phyloP scores from a whole-genome alignment of 1,140 invertebrate species.

The Thaumatotibia leucotreta region DNA sequence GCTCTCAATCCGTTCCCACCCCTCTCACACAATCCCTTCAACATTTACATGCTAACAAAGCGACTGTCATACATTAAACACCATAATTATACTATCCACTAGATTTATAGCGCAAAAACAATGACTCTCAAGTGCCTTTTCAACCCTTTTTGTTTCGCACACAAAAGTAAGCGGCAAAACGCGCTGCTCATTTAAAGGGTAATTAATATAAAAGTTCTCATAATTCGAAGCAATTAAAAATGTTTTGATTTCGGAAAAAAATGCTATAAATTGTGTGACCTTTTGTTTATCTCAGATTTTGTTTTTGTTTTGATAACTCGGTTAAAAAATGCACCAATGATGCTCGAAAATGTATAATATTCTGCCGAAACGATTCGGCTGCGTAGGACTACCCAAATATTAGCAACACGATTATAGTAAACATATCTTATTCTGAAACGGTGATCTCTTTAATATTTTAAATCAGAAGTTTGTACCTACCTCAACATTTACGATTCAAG shows the following conservation, averaged over 20 bases:
- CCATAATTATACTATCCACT: slow-evolving; percentile 66
- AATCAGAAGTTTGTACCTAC: too few relatives aligned
- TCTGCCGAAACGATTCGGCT: too few relatives aligned
- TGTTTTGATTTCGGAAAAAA: slow-evolving; percentile 35
- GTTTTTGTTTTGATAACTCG: slow-evolving; percentile 1
- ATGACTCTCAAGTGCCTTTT: slow-evolving; percentile 40
- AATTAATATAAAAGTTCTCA: slow-evolving; percentile 70
- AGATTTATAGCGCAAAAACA: slow-evolving; percentile 73
- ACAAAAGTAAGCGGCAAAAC: slow-evolving; percentile 37
- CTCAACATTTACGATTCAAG: too few relatives aligned
- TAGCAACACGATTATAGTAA: too few relatives aligned
- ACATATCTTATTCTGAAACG: too few relatives aligned
- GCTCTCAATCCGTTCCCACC: slow-evolving; percentile 50
- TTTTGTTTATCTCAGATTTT: slow-evolving; percentile 23
- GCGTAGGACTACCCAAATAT: too few relatives aligned
- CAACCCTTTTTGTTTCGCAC: slow-evolving; percentile 58
- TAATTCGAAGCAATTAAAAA: slow-evolving; percentile 59
- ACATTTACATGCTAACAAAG: slow-evolving; percentile 70
- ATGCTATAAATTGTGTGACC: slow-evolving; percentile 44
- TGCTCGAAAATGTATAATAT: too few relatives aligned
- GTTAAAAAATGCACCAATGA: too few relatives aligned
- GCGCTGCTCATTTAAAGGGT: slow-evolving; percentile 63
- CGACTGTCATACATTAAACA: slow-evolving; percentile 70
- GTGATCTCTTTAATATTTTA: too few relatives aligned
- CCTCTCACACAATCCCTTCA: slow-evolving; percentile 47